Conservation (phyloP, 2,113 vertebrate genomes). For the Otis tarda region DNA sequence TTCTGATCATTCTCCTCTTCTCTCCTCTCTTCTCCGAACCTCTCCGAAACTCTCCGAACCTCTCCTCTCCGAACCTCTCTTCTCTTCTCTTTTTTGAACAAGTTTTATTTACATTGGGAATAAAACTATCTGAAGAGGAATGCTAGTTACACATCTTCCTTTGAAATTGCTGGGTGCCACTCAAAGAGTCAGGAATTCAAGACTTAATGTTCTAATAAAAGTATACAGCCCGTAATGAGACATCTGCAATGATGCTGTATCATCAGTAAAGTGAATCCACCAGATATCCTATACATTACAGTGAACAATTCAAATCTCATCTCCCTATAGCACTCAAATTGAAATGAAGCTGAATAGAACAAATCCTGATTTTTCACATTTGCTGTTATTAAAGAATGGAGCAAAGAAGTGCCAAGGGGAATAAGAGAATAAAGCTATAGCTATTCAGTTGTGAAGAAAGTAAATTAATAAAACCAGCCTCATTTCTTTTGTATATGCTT, state of each 20-base stretch:
- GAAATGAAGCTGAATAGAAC: constrained; percentile 78
- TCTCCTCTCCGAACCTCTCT: too few relatives aligned
- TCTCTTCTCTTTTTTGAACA: background rate
- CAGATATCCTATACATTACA: constrained; percentile 56
- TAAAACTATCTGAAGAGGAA: background rate
- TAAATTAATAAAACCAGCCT: constrained; percentile 82
- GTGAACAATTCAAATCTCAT: constrained; percentile 69
- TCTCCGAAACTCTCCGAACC: too few relatives aligned
- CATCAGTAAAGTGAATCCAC: constrained; percentile 67
- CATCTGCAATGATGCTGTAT: constrained; percentile 53
- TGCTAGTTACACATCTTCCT: background rate
- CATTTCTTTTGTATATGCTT: constrained; percentile 70
- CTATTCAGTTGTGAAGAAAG: constrained; percentile 78
- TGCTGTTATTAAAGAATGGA: constrained; percentile 77
- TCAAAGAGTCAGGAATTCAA: constrained; percentile 50
- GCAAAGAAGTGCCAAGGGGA: constrained; percentile 75
- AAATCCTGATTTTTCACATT: constrained; percentile 78
- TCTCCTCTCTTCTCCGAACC: too few relatives aligned
- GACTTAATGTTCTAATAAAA: constrained; percentile 59
- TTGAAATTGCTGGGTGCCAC: constrained; percentile 21
- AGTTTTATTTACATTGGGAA: background rate
- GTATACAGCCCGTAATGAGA: constrained; percentile 30
- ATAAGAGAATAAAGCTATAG: constrained; percentile 70
- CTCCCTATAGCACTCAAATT: constrained; percentile 69
- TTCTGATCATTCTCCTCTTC: too few relatives aligned